These are phyloP conservation scores for Sorex araneus DNA, from an alignment of 2,113 vertebrate species.

Conservation along the genomic window DNA sequence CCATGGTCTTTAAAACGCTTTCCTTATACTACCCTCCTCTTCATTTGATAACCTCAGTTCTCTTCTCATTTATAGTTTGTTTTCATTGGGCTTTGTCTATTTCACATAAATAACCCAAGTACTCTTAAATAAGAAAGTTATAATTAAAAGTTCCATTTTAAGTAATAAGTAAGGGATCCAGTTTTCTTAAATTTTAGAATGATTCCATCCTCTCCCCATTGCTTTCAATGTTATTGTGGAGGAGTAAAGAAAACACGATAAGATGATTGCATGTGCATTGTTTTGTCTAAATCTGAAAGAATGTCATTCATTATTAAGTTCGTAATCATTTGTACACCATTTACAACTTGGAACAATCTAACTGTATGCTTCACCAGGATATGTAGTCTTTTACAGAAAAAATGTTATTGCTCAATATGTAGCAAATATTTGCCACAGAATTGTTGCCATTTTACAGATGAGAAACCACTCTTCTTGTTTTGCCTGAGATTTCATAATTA, in stretches of 20 bases:
- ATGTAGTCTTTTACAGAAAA: constrained; percentile 15
- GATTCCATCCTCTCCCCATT: not conserved
- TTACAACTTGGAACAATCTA: constrained; percentile 32
- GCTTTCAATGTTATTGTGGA: not conserved
- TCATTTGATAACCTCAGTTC: too few relatives aligned
- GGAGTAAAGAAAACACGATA: not conserved
- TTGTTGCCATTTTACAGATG: constrained; percentile 43
- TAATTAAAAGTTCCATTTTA: not conserved
- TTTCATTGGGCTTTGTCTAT: not conserved
- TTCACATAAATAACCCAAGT: constrained; percentile 7
- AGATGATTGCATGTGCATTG: not conserved
- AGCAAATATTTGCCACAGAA: not conserved
- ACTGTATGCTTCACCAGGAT: not conserved
- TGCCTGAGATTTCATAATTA: constrained; percentile 7
- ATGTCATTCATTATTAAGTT: not conserved
- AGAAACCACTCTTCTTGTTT: constrained; percentile 15
- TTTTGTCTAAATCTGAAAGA: not conserved
- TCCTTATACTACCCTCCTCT: too few relatives aligned
- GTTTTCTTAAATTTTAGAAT: not conserved
- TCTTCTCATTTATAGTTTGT: too few relatives aligned
- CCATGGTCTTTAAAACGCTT: too few relatives aligned
- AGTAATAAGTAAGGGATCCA: too few relatives aligned
- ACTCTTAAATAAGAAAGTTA: constrained; percentile 22
- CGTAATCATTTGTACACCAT: not conserved
- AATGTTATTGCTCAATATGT: not conserved